Percentiles rank a stretch among this genome's conserved stretches.
Conservation (phyloP, 1,140 invertebrate genomes). For the Piezodorus guildinii region DNA sequence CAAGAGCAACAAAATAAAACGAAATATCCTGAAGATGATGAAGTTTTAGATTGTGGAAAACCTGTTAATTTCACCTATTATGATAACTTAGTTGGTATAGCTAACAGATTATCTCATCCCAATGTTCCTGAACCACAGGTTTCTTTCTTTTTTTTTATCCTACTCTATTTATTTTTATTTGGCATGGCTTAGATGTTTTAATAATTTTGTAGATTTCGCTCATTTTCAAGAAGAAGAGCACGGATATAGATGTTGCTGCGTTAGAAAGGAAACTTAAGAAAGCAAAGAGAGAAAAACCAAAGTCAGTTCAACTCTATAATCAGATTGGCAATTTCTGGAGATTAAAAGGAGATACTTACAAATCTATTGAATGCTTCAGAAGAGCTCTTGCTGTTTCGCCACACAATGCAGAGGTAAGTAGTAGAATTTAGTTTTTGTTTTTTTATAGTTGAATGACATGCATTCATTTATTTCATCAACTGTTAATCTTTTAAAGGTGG, state of each 20-base stretch:
- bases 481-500: too few species aligned
- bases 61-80: constrained; percentile 79
- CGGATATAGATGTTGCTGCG: constrained; percentile 63
- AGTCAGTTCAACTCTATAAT: constrained; percentile 73
- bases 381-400: constrained; percentile 71
- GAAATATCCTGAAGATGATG: constrained; percentile 29
- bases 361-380: constrained; percentile 78
- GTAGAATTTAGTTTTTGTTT: too few species aligned
- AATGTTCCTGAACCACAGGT: constrained; percentile 50
- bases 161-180: neutral
- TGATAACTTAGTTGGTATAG: constrained; percentile 71
- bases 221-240: constrained; percentile 63
- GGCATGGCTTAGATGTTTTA: neutral
- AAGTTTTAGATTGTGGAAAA: constrained; percentile 72
- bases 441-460: too few species aligned
- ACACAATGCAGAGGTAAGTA: constrained; percentile 65
- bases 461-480: neutral
- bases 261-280: constrained; percentile 58
- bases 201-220: constrained; percentile 40
- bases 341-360: constrained; percentile 70
- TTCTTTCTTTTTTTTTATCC: neutral
- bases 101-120: constrained; percentile 55
- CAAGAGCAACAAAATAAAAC: constrained; percentile 24
- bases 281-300: constrained; percentile 73
- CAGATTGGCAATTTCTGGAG: constrained; percentile 83